These are phyloP conservation scores for Phainopepla nitens DNA, from an alignment of 2,113 vertebrate genomes.

Conservation along the genomic window DNA sequence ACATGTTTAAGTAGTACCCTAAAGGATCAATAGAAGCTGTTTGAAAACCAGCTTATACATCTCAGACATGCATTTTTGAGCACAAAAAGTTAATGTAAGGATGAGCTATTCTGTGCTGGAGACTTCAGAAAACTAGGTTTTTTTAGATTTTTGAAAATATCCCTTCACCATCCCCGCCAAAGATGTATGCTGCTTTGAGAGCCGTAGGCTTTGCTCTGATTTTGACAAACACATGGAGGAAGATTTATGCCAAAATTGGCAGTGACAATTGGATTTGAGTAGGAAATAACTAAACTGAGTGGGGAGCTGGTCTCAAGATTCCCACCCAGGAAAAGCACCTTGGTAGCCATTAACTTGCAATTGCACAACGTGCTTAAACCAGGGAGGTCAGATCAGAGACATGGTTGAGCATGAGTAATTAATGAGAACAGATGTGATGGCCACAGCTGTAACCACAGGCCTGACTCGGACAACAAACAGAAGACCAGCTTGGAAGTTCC, in stretches of 20 bases:
- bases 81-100: background rate
- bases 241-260: background rate
- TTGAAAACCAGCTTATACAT: background rate
- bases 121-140: background rate
- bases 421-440: background rate
- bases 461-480: background rate
- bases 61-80: background rate
- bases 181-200: background rate
- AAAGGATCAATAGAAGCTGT: background rate
- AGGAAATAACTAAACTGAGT: background rate
- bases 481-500: background rate
- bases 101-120: background rate
- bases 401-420: background rate
- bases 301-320: background rate
- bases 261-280: background rate
- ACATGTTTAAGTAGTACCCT: background rate
- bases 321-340: background rate
- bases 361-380: background rate
- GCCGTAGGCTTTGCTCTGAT: background rate
- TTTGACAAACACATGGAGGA: background rate
- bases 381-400: background rate
- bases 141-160: background rate
- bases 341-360: background rate
- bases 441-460: background rate
- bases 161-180: accelerated